A percentile compares a stretch with the other conserved stretches of the same genome.
These are phyloP conservation scores for Natrix natrix DNA, from an alignment of 2,797 vertebrate species.

Conservation along the genomic window DNA sequence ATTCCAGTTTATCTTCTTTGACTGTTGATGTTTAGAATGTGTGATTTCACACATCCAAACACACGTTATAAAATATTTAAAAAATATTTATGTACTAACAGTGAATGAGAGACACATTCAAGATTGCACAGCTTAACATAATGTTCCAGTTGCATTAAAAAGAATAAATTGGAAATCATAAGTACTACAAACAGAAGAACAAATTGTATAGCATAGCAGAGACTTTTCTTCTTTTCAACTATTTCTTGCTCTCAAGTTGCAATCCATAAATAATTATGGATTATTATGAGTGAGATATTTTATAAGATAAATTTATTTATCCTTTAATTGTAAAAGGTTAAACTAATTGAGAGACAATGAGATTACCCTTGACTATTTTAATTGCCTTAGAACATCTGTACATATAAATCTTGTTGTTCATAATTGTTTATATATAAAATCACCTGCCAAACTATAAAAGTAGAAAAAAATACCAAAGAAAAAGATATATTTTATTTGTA, in stretches of 20 bases:
- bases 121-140: constrained; percentile 22
- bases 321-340: not conserved
- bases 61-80: not conserved
- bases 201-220: constrained; percentile 1
- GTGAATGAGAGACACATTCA: not conserved
- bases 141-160: constrained; percentile 19
- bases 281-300: not conserved
- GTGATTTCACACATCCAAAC: not conserved
- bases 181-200: constrained; percentile 34
- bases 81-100: not conserved
- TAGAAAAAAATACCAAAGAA: not conserved
- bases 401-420: not conserved
- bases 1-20: not conserved
- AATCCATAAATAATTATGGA: not conserved
- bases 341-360: not conserved
- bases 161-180: constrained; percentile 13
- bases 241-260: not conserved
- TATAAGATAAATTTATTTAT: not conserved
- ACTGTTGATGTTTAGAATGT: fast-evolving
- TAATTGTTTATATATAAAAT: not conserved
- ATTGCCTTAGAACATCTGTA: not conserved
- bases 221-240: constrained; percentile 23
- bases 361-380: not conserved
- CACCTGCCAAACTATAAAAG: not conserved
- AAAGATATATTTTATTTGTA: not conserved